Percentiles rank a stretch among this genome's conserved stretches.
These are phyloP conservation scores for Biston betularia DNA, from an alignment of 2,888 invertebrate species.

Conservation along the genomic window DNA sequence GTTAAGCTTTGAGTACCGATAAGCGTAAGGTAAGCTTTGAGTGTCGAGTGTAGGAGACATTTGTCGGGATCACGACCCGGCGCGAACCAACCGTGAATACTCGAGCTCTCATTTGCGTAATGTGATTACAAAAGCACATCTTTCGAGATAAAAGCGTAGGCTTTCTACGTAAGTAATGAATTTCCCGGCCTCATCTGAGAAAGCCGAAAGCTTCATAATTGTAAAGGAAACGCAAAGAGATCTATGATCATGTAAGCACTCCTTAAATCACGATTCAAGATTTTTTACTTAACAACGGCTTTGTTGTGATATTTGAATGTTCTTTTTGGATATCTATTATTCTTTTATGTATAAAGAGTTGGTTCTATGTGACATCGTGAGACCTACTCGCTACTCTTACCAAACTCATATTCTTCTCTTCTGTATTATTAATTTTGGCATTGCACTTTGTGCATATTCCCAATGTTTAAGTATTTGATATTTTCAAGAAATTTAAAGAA, in stretches of 20 bases:
- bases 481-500: no score
- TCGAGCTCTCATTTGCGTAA: conserved; percentile 83
- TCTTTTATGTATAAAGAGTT: background rate
- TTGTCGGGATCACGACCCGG: conserved; percentile 80
- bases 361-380: background rate
- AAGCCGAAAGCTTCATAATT: conserved; percentile 70
- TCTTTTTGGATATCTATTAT: background rate
- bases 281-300: conserved; percentile 10
- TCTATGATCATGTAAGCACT: conserved; percentile 41
- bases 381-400: no score
- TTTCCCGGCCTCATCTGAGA: conserved; percentile 70
- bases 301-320: conserved; percentile 13
- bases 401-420: background rate
- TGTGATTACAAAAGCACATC: conserved; percentile 86
- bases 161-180: conserved; percentile 83
- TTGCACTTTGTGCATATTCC: no score
- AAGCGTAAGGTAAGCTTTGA: conserved; percentile 63
- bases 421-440: background rate
- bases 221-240: conserved; percentile 55
- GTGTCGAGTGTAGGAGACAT: conserved; percentile 73
- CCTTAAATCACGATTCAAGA: conserved; percentile 17
- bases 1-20: conserved; percentile 51
- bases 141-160: conserved; percentile 81
- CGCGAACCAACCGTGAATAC: conserved; percentile 78
- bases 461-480: no score